Base-by-base conservation (phyloP, 2,113 vertebrate species). In the Dipodomys spectabilis region DNA sequence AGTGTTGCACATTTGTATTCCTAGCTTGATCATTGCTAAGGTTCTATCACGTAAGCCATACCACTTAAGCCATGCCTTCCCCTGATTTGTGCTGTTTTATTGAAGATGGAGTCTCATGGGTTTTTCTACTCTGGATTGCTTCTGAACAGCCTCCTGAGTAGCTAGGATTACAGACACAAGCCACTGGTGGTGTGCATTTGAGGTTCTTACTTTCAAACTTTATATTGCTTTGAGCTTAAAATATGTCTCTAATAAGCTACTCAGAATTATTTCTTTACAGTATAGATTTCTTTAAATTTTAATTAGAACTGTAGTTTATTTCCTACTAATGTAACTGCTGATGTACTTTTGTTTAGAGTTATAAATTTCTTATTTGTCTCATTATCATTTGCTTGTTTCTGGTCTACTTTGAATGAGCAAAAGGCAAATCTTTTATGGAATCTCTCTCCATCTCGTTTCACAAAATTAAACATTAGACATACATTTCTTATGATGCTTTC, bases 331-430 rank as follows among this genome's bases (percentile, higher is more conserved):
- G 39, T n/a, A 72, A 49, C 23, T 79, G 15, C 5, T 49, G 23
- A 62, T 77, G 5, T 45, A 45, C 74, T 75, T 78, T 23, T 60
- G 25, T 67, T 75, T 62, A 69, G 44, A 92, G 27, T 88, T 65
- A 28, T 73, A 67, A 78, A 27, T 83, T 39, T 64, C 27, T 57
- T 35, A 13, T 9, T 16, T 67, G 4, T 87, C 25, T 62, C 19
- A 62, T 57, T 32, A 57, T 57, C 53, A 57, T 57, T 57, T 57
- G 53, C 19, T 81, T 45, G 7, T 49, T 67, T 86, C n/a, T 78
- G 64, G 16, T 91, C 30, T n/a, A 85, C 19, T 87, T 91, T 91
- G 6, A 35, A 87, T 82, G 83, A 88, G 64, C 20, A 69, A 74
- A 93, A 30, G 57, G 49, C 16, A 81, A 44, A 25, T 49, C 22